Conservation (phyloP, 2,888 invertebrate genomes). For the Macaria liturata region DNA sequence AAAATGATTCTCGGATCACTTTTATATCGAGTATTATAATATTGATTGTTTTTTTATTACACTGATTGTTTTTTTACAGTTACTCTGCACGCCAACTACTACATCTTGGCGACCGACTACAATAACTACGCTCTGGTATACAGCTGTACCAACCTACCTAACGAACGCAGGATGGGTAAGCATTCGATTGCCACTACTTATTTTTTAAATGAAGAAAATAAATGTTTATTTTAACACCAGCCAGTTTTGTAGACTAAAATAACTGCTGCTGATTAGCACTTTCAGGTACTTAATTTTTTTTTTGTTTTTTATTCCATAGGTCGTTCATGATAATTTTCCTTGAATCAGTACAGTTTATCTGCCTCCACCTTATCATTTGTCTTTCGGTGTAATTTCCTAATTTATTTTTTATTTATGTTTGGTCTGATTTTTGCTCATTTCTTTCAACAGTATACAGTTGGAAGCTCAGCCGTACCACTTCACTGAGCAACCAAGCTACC, state of each 20-base stretch:
- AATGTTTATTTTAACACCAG: too few species aligned
- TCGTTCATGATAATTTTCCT: too few species aligned
- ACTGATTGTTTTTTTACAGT: conserved; percentile 42
- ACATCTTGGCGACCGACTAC: conserved; percentile 67
- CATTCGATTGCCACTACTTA: not conserved
- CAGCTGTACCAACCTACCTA: conserved; percentile 53
- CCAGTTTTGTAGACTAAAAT: too few species aligned
- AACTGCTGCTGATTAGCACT: too few species aligned
- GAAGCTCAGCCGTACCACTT: conserved; percentile 58
- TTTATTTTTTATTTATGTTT: too few species aligned
- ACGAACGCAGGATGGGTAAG: conserved; percentile 59
- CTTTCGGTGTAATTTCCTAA: not conserved
- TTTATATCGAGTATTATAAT: too few species aligned
- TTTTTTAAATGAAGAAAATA: too few species aligned
- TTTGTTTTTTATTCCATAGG: too few species aligned
- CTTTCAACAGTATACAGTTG: conserved; percentile 62
- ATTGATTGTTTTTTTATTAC: not conserved
- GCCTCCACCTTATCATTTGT: too few species aligned
- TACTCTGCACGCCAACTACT: conserved; percentile 44
- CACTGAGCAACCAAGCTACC: conserved; percentile 42
- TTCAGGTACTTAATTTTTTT: too few species aligned
- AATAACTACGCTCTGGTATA: conserved; percentile 60
- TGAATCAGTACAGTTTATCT: too few species aligned
- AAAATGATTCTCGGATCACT: too few species aligned
- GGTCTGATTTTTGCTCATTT: not conserved